Evolutionary conservation across 2,797 vertebrate genomes (phyloP).

Genomic region (Pogonophryne albipinna): DNA sequence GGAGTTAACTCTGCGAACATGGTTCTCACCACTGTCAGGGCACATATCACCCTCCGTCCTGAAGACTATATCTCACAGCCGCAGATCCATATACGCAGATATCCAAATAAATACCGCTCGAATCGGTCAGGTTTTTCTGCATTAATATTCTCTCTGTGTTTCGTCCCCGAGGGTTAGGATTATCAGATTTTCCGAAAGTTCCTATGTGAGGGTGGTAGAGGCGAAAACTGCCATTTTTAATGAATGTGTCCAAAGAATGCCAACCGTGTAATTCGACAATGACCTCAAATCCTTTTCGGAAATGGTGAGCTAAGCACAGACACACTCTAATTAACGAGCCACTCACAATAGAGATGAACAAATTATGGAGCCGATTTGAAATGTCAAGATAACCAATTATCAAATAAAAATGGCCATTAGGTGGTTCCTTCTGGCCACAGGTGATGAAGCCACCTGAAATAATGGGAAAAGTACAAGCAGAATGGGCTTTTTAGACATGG

Average conservation of each 20-base stretch:
- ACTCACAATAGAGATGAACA: constrained; percentile 80
- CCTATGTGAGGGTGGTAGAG: constrained; percentile 34
- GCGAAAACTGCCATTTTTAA: constrained; percentile 65
- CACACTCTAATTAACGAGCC: constrained; percentile 80
- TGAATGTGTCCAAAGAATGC: constrained; percentile 76
- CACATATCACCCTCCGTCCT: constrained; percentile 48
- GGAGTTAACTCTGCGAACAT: constrained; percentile 60
- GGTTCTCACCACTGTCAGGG: constrained; percentile 46
- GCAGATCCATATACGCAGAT: constrained; percentile 6
- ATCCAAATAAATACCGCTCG: constrained; percentile 11
- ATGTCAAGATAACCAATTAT: constrained; percentile 88
- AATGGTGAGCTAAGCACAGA: constrained; percentile 78
- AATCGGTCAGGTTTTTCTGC: constrained; percentile 17
- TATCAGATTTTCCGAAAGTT: constrained; percentile 42
- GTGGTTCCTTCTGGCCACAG: constrained; percentile 77
- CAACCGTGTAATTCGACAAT: constrained; percentile 75
- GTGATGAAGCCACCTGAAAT: constrained; percentile 77
- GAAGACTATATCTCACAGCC: constrained; percentile 22
- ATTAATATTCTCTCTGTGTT: constrained; percentile 20
- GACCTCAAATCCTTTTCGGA: constrained; percentile 69
- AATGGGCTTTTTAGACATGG: constrained; percentile 65
- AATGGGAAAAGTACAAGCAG: constrained; percentile 58
- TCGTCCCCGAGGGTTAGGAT: constrained; percentile 15
- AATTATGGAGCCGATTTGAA: constrained; percentile 83
- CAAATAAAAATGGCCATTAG: constrained; percentile 84